Conservation (phyloP, 1,140 invertebrate genomes). For the Cydia fagiglandana region DNA sequence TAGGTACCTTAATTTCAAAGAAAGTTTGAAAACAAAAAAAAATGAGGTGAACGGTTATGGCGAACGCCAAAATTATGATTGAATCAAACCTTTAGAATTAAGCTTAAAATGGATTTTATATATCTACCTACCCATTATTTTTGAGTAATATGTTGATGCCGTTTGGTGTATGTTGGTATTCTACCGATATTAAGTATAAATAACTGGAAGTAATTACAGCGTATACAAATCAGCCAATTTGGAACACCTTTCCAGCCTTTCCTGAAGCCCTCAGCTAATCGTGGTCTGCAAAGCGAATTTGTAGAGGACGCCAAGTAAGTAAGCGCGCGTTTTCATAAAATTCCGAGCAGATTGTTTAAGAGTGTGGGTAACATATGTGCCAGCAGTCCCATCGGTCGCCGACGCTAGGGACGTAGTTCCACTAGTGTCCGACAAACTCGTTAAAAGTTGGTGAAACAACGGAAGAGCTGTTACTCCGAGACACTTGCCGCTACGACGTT, state of each 20-base stretch:
- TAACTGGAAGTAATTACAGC: too few relatives aligned
- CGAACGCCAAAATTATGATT: background rate
- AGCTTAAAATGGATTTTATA: too few relatives aligned
- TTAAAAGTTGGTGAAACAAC: conserved; percentile 77
- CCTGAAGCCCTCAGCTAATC: background rate
- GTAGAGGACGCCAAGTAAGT: conserved; percentile 11
- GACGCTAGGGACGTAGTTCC: conserved; percentile 50
- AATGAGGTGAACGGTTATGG: background rate
- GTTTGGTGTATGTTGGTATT: too few relatives aligned
- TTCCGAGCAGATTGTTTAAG: conserved; percentile 36
- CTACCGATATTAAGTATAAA: too few relatives aligned
- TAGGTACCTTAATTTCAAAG: background rate
- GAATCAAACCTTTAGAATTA: too few relatives aligned
- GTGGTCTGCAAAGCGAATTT: conserved; percentile 3
- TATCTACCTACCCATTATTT: too few relatives aligned
- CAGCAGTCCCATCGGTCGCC: conserved; percentile 50
- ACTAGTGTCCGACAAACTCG: conserved; percentile 75
- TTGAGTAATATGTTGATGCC: too few relatives aligned
- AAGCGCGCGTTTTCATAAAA: conserved; percentile 34
- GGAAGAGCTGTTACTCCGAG: conserved; percentile 68
- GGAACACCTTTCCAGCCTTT: too few relatives aligned
- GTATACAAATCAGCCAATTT: background rate
- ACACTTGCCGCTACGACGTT: conserved; percentile 72
- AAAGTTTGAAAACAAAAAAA: background rate
- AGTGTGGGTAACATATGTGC: conserved; percentile 62